These are phyloP conservation scores for Eulithis prunata DNA, from an alignment of 2,888 invertebrate genomes.

Conservation along the genomic window DNA sequence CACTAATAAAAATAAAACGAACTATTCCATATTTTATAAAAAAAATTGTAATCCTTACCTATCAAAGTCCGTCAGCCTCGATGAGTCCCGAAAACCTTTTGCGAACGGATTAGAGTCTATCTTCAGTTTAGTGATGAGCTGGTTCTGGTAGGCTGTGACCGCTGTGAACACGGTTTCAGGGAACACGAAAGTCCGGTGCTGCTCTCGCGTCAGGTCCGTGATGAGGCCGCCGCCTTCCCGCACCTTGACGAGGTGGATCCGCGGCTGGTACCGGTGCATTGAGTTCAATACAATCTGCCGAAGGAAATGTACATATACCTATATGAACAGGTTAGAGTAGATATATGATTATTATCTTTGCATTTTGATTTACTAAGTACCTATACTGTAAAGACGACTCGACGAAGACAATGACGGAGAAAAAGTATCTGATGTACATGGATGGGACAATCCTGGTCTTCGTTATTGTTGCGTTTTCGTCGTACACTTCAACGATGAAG, in stretches of 20 bases:
- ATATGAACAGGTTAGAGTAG: background rate
- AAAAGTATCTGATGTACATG: no score
- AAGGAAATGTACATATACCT: conserved; percentile 29
- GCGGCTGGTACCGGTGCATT: conserved; percentile 99
- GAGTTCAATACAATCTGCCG: conserved; percentile 98
- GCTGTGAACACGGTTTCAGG: conserved; percentile 99
- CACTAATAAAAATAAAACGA: no score
- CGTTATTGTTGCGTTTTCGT: no score
- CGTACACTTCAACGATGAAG: no score
- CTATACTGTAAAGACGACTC: no score
- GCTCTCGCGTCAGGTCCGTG: conserved; percentile 94
- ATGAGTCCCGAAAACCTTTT: conserved; percentile 98
- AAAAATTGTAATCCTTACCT: conserved; percentile 79
- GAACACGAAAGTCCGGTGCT: conserved; percentile 97
- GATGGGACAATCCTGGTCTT: no score
- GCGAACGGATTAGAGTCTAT: conserved; percentile 99
- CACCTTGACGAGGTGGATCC: conserved; percentile 96
- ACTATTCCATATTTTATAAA: no score
- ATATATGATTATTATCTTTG: no score
- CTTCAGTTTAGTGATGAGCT: conserved; percentile 98
- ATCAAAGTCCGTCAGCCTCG: conserved; percentile 96
- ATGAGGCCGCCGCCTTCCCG: conserved; percentile 87
- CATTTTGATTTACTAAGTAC: no score
- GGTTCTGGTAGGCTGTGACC: conserved; percentile 99
- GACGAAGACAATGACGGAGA: no score